A percentile compares a stretch with the other conserved stretches of the same genome.
These are phyloP conservation scores for Elysia crispata DNA, from an alignment of 2,888 invertebrate species.

Conservation along the genomic window DNA sequence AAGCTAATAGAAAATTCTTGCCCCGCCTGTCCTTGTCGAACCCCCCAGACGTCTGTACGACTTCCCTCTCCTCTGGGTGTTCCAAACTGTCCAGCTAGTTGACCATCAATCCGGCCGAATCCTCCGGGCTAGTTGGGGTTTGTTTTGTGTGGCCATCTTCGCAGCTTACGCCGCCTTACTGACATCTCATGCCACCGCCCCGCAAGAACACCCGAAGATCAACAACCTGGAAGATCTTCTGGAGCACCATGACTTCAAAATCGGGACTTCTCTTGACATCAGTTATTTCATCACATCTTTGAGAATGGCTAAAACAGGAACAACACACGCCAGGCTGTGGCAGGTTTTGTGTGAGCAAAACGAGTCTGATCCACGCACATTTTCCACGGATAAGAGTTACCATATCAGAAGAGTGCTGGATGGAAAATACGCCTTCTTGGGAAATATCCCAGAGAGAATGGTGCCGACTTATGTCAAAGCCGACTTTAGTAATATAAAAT, in stretches of 20 bases:
- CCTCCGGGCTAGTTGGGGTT: slow-evolving; percentile 18
- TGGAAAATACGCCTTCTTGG: slow-evolving; percentile 23
- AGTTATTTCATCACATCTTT: slow-evolving; percentile 5
- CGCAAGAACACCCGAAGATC: background rate
- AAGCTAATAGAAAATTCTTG: no score
- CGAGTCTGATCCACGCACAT: slow-evolving; percentile 27
- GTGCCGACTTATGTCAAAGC: no score
- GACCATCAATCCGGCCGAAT: slow-evolving; percentile 11
- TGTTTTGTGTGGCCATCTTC: slow-evolving; percentile 22
- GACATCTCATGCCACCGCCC: background rate
- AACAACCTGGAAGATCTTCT: slow-evolving; percentile 21
- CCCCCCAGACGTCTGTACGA: background rate
- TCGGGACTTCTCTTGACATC: slow-evolving; percentile 14
- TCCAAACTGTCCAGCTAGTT: background rate
- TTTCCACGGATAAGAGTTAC: background rate
- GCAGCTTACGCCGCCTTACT: slow-evolving; percentile 31
- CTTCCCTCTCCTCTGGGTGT: slow-evolving; percentile 10
- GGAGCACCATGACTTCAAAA: background rate
- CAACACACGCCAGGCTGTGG: background rate
- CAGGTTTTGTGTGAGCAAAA: slow-evolving; percentile 13
- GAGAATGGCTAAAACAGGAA: background rate
- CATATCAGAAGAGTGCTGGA: slow-evolving; percentile 12
- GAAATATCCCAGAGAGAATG: no score
- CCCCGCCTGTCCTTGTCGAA: no score
- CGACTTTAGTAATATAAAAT: no score